Evolutionary conservation across 2,797 vertebrate species (phyloP).

Genomic region (Enteromius paludinosus): DNA sequence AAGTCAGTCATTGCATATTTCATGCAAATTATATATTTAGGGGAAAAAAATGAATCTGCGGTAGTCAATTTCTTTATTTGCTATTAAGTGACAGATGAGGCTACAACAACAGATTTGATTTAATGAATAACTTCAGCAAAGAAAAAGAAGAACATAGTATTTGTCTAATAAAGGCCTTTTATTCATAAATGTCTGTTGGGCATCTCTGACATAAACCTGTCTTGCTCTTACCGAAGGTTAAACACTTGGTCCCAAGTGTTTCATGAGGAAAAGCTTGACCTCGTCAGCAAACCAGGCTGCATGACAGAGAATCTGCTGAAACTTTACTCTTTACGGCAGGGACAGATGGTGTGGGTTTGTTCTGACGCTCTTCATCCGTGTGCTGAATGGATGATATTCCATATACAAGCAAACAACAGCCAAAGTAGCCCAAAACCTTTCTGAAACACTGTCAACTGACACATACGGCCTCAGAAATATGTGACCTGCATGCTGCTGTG

Average conservation of each 20-base stretch:
- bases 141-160: neutral
- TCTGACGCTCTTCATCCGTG: constrained; percentile 14
- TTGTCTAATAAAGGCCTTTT: neutral
- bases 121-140: neutral
- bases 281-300: neutral
- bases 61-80: neutral
- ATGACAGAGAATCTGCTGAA: constrained; percentile 20
- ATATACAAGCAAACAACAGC: constrained; percentile 12
- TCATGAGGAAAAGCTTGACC: neutral
- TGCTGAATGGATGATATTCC: constrained; percentile 47
- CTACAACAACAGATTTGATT: neutral
- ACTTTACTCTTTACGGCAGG: neutral
- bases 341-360: constrained; percentile 51
- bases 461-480: neutral
- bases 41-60: neutral
- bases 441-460: neutral
- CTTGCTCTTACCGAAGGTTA: neutral
- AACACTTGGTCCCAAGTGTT: neutral
- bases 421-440: neutral
- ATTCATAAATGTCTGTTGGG: neutral
- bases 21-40: neutral
- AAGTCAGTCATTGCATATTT: neutral
- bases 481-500: neutral
- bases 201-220: neutral
- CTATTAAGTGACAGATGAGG: neutral